Percentiles rank a stretch among this genome's conserved stretches.
These are phyloP conservation scores for Sebastolobus altivelis DNA, from an alignment of 2,797 vertebrate genomes.

Conservation along the genomic window DNA sequence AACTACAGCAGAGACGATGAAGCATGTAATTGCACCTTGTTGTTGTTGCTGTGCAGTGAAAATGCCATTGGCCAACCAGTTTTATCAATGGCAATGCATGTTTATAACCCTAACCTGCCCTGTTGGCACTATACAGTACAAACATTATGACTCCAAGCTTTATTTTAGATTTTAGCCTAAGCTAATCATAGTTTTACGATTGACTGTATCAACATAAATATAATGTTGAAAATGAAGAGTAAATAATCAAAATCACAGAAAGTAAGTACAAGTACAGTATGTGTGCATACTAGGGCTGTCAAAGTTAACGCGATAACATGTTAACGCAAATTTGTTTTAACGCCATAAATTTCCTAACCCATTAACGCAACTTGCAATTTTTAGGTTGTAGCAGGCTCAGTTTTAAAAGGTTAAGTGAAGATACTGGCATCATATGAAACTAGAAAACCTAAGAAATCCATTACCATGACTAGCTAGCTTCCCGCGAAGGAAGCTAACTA, in stretches of 20 bases:
- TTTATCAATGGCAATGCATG: neutral
- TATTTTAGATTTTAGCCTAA: neutral
- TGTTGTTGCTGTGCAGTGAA: neutral
- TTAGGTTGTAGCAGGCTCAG: neutral
- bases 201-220: neutral
- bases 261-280: too few species aligned
- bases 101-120: neutral
- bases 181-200: neutral
- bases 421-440: neutral
- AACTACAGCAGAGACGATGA: neutral
- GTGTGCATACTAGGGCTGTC: too few species aligned
- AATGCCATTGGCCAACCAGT: neutral
- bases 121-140: neutral
- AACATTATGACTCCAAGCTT: neutral
- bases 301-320: too few species aligned
- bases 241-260: too few species aligned
- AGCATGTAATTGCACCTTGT: neutral
- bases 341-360: neutral
- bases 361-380: neutral
- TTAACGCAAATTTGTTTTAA: too few species aligned
- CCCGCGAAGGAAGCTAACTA: too few species aligned
- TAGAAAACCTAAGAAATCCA: neutral
- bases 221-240: neutral
- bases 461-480: too few species aligned
- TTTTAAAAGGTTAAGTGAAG: neutral